Percentiles rank a stretch among this genome's conserved stretches.
Conservation (phyloP, 2,888 invertebrate genomes). For the Biston betularia region DNA sequence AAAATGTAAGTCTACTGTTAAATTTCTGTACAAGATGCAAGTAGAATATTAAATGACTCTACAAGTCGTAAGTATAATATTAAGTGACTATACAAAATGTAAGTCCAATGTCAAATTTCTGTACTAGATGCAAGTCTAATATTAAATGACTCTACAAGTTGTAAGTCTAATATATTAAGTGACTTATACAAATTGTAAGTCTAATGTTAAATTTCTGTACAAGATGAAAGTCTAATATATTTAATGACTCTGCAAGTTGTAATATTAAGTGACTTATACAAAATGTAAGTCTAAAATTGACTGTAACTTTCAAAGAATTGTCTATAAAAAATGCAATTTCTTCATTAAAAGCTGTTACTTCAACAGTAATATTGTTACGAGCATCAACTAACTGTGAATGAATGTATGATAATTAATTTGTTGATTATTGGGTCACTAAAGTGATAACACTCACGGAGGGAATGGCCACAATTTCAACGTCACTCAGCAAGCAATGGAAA, state of each 20-base stretch:
- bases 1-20: not conserved
- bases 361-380: too few relatives aligned
- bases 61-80: not conserved
- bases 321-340: not conserved
- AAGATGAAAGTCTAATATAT: not conserved
- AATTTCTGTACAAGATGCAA: not conserved
- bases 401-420: too few relatives aligned
- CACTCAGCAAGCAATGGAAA: too few relatives aligned
- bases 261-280: not conserved
- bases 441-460: too few relatives aligned
- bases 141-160: not conserved
- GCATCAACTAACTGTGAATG: too few relatives aligned
- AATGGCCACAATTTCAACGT: too few relatives aligned
- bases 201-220: too few relatives aligned
- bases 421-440: too few relatives aligned
- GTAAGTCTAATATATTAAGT: not conserved
- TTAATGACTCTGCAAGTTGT: not conserved
- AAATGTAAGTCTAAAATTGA: not conserved
- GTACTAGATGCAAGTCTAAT: too few relatives aligned
- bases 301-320: not conserved
- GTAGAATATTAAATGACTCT: not conserved
- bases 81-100: not conserved
- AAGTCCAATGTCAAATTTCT: not conserved
- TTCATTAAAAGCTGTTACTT: not conserved
- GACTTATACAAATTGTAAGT: not conserved